Conservation (phyloP, 2,113 vertebrate species). For the Propithecus coquereli region DNA sequence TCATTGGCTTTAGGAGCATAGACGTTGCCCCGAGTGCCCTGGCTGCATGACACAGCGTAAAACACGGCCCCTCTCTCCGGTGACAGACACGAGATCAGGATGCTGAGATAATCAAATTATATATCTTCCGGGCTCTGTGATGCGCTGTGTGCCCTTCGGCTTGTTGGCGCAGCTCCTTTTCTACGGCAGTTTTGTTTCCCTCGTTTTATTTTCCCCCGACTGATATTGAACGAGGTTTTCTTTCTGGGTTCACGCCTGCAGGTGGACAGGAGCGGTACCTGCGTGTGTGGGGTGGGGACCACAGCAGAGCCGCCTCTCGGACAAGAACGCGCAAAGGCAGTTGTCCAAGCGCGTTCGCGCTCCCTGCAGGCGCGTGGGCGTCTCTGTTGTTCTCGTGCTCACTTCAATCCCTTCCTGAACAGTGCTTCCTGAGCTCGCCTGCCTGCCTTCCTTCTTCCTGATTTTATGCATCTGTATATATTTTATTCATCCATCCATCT, state of each 20-base stretch:
- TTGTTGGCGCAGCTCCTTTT: accelerated
- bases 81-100: not conserved
- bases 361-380: too few species aligned
- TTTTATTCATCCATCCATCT: not conserved
- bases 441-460: not conserved
- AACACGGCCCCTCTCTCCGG: not conserved
- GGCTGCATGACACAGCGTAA: not conserved
- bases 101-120: not conserved
- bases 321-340: accelerated
- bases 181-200: not conserved
- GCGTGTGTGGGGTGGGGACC: not conserved
- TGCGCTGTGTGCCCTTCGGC: accelerated
- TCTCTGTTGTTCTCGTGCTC: too few species aligned
- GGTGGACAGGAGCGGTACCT: accelerated
- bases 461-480: not conserved
- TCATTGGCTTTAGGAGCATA: not conserved
- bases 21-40: not conserved
- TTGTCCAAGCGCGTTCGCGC: not conserved
- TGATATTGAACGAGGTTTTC: not conserved
- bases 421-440: not conserved
- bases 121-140: not conserved
- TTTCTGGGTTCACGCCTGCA: not conserved
- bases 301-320: not conserved
- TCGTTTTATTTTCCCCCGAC: not conserved
- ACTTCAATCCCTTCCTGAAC: accelerated